These are phyloP conservation scores for Portunus trituberculatus DNA, from an alignment of 1,140 invertebrate species.

Conservation along the genomic window DNA sequence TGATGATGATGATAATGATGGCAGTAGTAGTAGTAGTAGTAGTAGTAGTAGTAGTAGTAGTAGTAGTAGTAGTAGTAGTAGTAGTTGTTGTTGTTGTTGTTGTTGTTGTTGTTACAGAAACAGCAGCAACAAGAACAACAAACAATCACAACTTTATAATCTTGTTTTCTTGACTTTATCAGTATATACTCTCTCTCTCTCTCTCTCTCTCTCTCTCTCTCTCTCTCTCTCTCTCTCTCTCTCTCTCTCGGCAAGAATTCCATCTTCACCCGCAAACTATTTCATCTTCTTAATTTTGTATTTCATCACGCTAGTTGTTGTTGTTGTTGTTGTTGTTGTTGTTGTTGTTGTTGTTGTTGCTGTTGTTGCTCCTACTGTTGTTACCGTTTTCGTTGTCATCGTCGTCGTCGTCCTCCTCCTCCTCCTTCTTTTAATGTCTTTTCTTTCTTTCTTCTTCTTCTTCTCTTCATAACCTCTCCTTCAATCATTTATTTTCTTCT, in stretches of 20 bases:
- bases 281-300: no score
- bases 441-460: neutral
- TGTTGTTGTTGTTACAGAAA: neutral
- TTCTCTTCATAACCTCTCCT: neutral
- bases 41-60: slow-evolving; percentile 42
- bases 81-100: neutral
- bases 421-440: neutral
- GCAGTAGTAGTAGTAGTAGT: slow-evolving; percentile 44
- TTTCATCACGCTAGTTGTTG: no score
- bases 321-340: no score
- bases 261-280: no score
- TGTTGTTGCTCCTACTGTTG: no score
- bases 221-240: slow-evolving; percentile 18
- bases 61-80: slow-evolving; percentile 45
- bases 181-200: neutral
- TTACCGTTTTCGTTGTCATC: no score
- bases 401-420: neutral
- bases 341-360: no score
- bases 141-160: no score
- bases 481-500: neutral
- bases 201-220: slow-evolving; percentile 29
- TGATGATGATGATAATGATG: neutral
- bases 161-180: no score
- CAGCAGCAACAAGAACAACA: no score
- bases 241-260: neutral